Evolutionary conservation across 2,113 vertebrate genomes (phyloP), one percentile per base, ranked within the genome.

Genomic region (Regulus satrapa): DNA sequence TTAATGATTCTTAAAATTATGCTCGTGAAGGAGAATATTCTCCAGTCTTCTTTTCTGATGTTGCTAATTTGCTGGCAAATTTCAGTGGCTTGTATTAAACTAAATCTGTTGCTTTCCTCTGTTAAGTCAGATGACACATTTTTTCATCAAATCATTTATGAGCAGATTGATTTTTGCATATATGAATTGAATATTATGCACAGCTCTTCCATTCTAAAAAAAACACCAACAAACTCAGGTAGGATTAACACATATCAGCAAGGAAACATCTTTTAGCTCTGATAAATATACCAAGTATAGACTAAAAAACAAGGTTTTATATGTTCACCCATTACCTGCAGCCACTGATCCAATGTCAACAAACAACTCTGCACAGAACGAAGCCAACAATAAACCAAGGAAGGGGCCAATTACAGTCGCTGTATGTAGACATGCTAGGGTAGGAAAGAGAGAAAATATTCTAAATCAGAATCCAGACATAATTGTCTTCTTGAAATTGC

Each of bases 311-410:
- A 48, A 64, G 6, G 36, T 77, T 85, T 49, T 52, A 18, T 31
- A 46, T 68, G 51, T 63, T 68, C 49, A 34, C 38, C 32, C 45
- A 76, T 97, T 98, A 99, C 99, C 99, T 98, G 98, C 96, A 93
- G 98, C 94, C 75, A 98, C 98, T 79, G 97, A 98, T 92, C 98
- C 99, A 86, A 98, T 61, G 97, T 99, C 99, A 62, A 99, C 99
- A n/a, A 99, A 99, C 83, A 99, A 66, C 62, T 98, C 98, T 69
- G 99, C 98, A 91, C 98, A 99, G 82, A 97, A 99, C 12, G 99
- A 99, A 6, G 98, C 99, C 88, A 99, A 76, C 88, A 99, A 94
- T 62, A 98, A 99, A 18, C 99, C 99, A 89, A 99, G 96, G 95
- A 99, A 97, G 4, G 99, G 99, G 1, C 99, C 99, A 0, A 99